Evolutionary conservation across 2,888 invertebrate species (phyloP).

Genomic region (Eumerus sabulonum): DNA sequence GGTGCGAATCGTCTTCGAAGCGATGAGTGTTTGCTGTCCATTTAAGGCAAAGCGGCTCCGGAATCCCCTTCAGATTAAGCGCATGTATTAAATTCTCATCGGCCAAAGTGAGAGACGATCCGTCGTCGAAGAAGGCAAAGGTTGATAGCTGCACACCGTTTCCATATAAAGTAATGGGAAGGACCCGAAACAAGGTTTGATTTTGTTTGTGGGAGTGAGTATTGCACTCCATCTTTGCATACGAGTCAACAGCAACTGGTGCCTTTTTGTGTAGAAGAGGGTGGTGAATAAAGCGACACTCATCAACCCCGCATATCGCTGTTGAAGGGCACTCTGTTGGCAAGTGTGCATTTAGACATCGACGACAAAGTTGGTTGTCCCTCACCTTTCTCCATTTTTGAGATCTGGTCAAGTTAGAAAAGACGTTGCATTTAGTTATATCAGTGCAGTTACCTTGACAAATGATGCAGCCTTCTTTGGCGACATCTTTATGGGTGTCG

Average conservation of each 20-base stretch:
- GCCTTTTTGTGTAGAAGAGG: constrained; percentile 36
- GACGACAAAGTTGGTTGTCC: constrained; percentile 34
- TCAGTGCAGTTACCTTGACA: constrained; percentile 30
- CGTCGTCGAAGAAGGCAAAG: constrained; percentile 58
- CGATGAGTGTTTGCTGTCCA: background rate
- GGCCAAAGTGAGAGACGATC: constrained; percentile 54
- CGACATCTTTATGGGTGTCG: too few relatives aligned
- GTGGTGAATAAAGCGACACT: constrained; percentile 18
- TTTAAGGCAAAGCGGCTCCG: background rate
- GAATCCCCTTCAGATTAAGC: background rate
- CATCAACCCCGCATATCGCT: constrained; percentile 18
- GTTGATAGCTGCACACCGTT: constrained; percentile 31
- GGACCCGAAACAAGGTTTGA: constrained; percentile 33
- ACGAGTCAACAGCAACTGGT: background rate
- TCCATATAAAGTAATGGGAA: constrained; percentile 32
- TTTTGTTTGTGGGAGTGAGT: background rate
- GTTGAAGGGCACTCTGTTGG: too few relatives aligned
- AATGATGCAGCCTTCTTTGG: constrained; percentile 20
- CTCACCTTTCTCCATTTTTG: constrained; percentile 20
- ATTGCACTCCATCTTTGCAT: background rate
- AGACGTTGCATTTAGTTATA: constrained; percentile 25
- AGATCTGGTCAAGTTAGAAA: background rate
- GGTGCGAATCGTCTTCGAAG: background rate
- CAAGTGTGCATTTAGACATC: constrained; percentile 41
- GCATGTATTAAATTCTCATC: constrained; percentile 36